phyloP scores from a whole-genome alignment of 2,113 vertebrate species.

The Sceloporus tristichus region DNA sequence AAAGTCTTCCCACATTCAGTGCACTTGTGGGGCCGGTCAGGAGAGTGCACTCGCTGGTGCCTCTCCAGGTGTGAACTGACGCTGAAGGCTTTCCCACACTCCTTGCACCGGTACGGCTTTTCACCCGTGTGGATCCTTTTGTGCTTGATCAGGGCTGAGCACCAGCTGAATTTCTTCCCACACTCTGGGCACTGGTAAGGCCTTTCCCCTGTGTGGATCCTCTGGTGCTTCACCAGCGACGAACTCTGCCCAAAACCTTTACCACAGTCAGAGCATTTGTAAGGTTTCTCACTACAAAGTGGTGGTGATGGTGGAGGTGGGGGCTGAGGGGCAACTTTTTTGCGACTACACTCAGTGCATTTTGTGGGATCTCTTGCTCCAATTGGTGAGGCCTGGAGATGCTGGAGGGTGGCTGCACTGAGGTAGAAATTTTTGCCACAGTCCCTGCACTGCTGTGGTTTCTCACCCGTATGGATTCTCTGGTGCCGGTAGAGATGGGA shows the following conservation, averaged over 20 bases:
- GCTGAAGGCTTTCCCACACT: conserved; percentile 76
- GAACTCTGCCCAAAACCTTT: conserved; percentile 73
- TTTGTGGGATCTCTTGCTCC: conserved; percentile 20
- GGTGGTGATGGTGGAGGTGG: neutral
- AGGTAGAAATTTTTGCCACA: conserved; percentile 66
- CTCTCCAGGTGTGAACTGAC: conserved; percentile 74
- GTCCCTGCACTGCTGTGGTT: conserved; percentile 77
- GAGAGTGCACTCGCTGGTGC: conserved; percentile 72
- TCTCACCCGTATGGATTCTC: conserved; percentile 85
- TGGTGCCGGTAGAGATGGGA: conserved; percentile 88
- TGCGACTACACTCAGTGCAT: conserved; percentile 25
- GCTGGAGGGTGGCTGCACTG: neutral
- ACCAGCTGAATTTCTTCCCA: conserved; percentile 58
- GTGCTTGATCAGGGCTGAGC: conserved; percentile 56
- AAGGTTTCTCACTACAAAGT: conserved; percentile 53
- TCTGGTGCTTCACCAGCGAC: conserved; percentile 73
- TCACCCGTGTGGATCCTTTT: conserved; percentile 51
- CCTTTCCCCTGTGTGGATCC: conserved; percentile 63
- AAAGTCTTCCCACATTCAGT: conserved; percentile 75
- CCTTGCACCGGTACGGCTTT: conserved; percentile 71
- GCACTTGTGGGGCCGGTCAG: conserved; percentile 73
- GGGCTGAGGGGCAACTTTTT: neutral
- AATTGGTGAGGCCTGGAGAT: neutral
- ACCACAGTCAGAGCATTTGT: conserved; percentile 69
- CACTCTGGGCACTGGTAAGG: conserved; percentile 62